Conservation (phyloP, 1,140 invertebrate species). For the Atta cephalotes region DNA sequence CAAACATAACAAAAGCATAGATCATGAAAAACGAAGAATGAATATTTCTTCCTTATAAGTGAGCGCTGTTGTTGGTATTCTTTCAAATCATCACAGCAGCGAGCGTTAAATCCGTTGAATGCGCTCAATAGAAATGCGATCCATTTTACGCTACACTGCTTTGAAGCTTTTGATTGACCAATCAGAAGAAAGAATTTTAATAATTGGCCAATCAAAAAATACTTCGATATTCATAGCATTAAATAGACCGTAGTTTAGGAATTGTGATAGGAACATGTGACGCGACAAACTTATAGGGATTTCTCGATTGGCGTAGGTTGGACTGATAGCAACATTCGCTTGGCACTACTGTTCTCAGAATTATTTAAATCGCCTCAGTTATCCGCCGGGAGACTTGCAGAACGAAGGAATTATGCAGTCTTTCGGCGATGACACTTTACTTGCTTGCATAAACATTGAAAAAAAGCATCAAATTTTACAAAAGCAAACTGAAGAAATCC, state of each 20-base stretch:
- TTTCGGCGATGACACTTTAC: slow-evolving; percentile 72
- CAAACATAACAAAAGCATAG: neutral
- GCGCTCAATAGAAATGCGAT: no score
- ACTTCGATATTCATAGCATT: no score
- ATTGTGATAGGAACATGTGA: no score
- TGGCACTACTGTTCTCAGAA: neutral
- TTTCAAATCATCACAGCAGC: no score
- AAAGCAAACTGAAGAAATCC: neutral
- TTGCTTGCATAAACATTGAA: slow-evolving; percentile 66
- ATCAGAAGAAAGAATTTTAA: no score
- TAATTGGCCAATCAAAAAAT: no score
- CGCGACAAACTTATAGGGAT: no score
- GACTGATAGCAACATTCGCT: neutral
- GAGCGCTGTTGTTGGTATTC: no score
- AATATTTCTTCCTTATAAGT: neutral
- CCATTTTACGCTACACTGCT: no score
- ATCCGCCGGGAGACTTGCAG: neutral
- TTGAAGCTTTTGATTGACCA: no score
- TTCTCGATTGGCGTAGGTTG: neutral
- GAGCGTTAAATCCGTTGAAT: no score
- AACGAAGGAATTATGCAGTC: slow-evolving; percentile 51
- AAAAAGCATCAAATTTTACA: slow-evolving; percentile 14
- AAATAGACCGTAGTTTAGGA: no score
- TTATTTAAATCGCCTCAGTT: slow-evolving; percentile 39
- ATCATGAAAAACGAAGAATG: neutral